Percentiles rank a stretch among this genome's conserved stretches.
phyloP scores from a whole-genome alignment of 2,888 invertebrate species.

The Hedya salicella region DNA sequence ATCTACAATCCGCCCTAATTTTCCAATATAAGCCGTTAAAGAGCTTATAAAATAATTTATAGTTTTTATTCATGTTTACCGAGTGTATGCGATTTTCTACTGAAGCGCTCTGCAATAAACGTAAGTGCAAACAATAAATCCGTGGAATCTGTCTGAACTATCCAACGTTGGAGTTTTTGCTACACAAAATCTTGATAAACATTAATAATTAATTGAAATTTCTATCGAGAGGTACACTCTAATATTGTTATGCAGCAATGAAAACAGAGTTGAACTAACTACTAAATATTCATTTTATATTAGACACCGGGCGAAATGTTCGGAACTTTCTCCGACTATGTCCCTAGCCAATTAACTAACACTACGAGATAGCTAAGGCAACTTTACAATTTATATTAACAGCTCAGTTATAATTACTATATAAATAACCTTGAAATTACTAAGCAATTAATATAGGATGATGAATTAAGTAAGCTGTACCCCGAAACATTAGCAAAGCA shows the following conservation, averaged over 20 bases:
- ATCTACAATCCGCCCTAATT: no score
- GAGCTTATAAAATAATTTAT: no score
- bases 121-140: no score
- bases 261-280: conserved; percentile 1
- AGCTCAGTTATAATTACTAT: neutral
- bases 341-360: conserved; percentile 2
- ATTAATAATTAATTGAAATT: neutral
- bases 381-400: neutral
- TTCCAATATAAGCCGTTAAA: no score
- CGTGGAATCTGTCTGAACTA: no score
- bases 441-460: neutral
- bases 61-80: no score
- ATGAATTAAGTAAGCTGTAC: neutral
- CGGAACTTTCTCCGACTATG: neutral
- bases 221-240: neutral
- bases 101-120: no score
- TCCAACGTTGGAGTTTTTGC: neutral
- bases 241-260: neutral
- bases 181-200: neutral
- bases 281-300: conserved; percentile 14
- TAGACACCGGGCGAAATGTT: conserved; percentile 1
- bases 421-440: neutral
- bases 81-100: no score
- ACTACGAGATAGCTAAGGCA: neutral
- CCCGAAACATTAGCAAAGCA: conserved; percentile 9